phyloP scores from a whole-genome alignment of 2,797 vertebrate genomes.

The Typhlichthys eigenmanni region DNA sequence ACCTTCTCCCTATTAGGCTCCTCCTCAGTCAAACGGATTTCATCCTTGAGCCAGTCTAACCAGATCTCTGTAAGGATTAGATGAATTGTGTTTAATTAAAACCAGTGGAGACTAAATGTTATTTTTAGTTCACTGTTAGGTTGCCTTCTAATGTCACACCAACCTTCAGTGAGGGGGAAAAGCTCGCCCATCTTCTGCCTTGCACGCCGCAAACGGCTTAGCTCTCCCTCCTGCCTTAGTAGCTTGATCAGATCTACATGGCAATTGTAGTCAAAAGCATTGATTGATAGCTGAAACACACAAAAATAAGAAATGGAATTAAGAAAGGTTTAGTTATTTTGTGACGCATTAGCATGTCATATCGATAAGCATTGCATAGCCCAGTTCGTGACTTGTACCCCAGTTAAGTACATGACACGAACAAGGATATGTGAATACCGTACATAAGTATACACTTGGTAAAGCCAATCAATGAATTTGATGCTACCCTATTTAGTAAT shows the following conservation, averaged over 20 bases:
- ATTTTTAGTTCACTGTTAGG: not conserved
- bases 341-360: no score
- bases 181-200: slow-evolving; percentile 97
- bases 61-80: slow-evolving; percentile 85
- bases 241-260: slow-evolving; percentile 95
- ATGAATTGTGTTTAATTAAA: slow-evolving; percentile 16
- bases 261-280: slow-evolving; percentile 95
- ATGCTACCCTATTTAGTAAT: no score
- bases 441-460: no score
- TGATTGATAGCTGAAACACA: slow-evolving; percentile 87
- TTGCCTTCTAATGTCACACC: slow-evolving; percentile 19
- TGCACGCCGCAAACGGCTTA: slow-evolving; percentile 84
- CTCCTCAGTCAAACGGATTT: slow-evolving; percentile 87
- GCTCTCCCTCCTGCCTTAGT: slow-evolving; percentile 90
- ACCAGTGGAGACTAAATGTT: not conserved
- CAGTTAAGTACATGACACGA: no score
- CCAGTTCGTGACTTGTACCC: no score
- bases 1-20: slow-evolving; percentile 85
- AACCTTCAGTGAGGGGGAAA: slow-evolving; percentile 97
- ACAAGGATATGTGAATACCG: no score
- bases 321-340: not conserved
- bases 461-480: no score
- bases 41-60: slow-evolving; percentile 97
- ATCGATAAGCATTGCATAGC: no score
- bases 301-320: not conserved